Evolutionary conservation across 2,888 invertebrate species (phyloP).

Genomic region (Polietes domitor): DNA sequence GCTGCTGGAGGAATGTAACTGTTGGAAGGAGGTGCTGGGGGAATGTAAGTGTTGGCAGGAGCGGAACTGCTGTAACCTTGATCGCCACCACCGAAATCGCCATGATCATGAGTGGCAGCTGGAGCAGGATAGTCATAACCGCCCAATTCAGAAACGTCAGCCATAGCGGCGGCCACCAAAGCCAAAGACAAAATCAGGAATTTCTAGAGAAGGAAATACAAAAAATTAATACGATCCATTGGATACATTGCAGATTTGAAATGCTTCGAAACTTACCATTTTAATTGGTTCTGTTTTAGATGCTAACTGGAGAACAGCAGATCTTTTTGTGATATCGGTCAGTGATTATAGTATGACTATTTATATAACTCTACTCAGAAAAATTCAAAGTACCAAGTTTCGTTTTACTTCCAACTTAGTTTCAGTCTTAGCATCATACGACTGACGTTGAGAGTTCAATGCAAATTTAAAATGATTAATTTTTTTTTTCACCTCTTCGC

Average conservation of each 20-base stretch:
- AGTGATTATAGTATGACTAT: conserved; percentile 34
- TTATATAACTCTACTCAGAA: conserved; percentile 52
- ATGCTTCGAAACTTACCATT: conserved; percentile 61
- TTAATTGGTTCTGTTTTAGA: conserved; percentile 18
- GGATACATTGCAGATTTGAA: not conserved
- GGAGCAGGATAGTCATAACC: conserved; percentile 52
- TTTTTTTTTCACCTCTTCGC: too few species aligned
- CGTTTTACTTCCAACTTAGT: not conserved
- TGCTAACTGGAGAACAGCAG: conserved; percentile 23
- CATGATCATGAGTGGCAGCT: not conserved
- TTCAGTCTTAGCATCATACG: not conserved
- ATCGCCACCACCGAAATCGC: conserved; percentile 23
- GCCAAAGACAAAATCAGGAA: conserved; percentile 51
- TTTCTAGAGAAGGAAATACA: conserved; percentile 45
- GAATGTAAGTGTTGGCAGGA: too few species aligned
- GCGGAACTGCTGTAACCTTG: conserved; percentile 17
- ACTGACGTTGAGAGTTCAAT: not conserved
- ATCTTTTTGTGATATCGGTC: conserved; percentile 46
- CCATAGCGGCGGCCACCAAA: conserved; percentile 56
- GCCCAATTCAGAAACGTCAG: conserved; percentile 63
- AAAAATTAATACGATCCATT: too few species aligned
- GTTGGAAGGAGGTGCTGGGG: too few species aligned
- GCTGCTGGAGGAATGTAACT: too few species aligned
- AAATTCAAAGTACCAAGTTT: not conserved
- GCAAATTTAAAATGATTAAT: not conserved